These are phyloP conservation scores for Hybos culiciformis DNA, from an alignment of 2,888 invertebrate species.

Conservation along the genomic window DNA sequence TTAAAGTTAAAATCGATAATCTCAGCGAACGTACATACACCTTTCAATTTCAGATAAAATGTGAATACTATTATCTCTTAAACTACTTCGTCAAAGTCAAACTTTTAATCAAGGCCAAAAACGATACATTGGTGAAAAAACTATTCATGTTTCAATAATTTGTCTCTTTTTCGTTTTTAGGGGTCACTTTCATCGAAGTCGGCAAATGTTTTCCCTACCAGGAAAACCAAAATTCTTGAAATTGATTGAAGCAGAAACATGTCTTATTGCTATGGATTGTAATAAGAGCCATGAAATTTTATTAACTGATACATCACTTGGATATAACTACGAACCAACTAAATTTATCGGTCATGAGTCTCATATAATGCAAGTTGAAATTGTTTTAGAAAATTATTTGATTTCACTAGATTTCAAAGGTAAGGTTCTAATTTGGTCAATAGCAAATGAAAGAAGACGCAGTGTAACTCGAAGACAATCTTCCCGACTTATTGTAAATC, in stretches of 20 bases:
- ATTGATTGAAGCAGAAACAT: slow-evolving; percentile 26
- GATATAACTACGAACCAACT: slow-evolving; percentile 22
- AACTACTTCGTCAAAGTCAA: no score
- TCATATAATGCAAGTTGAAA: slow-evolving; percentile 21
- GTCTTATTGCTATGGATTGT: slow-evolving; percentile 25
- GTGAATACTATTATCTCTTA: no score
- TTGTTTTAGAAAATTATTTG: slow-evolving; percentile 26
- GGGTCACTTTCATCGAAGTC: slow-evolving; percentile 30
- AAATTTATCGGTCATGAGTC: slow-evolving; percentile 20
- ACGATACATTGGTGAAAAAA: no score
- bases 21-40: no score
- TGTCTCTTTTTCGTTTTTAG: slow-evolving; percentile 21
- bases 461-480: slow-evolving; percentile 17
- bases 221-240: slow-evolving; percentile 21
- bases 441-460: slow-evolving; percentile 21
- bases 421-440: slow-evolving; percentile 27
- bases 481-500: slow-evolving; percentile 13
- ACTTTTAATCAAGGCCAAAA: no score
- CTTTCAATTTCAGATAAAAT: no score
- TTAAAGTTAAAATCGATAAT: no score
- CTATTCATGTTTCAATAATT: no score
- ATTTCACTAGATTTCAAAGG: slow-evolving; percentile 28
- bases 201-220: slow-evolving; percentile 29
- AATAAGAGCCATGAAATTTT: slow-evolving; percentile 19
- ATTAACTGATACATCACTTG: slow-evolving; percentile 27